Base-by-base conservation (phyloP, 2,113 vertebrate species). In the Gymnocephalus cernua region DNA sequence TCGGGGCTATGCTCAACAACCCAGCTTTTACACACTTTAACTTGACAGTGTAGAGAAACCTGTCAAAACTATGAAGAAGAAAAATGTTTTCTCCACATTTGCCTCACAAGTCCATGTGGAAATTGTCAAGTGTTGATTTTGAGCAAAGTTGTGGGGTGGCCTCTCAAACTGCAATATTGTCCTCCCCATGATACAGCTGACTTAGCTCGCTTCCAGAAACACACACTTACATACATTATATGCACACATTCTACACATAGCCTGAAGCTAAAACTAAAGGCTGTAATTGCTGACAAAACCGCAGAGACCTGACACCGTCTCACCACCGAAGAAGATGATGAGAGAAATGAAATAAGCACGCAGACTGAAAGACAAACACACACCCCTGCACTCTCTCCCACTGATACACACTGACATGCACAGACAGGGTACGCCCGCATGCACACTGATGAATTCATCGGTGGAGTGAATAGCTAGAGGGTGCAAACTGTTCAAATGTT, bases 261-360 rank as follows among this genome's bases (percentile, higher is more conserved):
- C 77, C 86, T n/a, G 51, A 19, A 84, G 81, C 77, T 12, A 82
- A n/a, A 82, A 69, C 57, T 77, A 75, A 85, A 61, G 54, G 73
- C 50, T 48, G 53, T 83, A 86, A 82, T 84, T 87, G 81, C 56
- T 73, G 73, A 80, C 57, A 57, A 82, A 83, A 68, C 63, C 79
- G 5, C 61, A 72, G 77, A 87, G 88, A 83, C 63, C 18, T 80
- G 73, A 83, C 62, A 32, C 48, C 18, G 48, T 84, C 73, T 73
- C 80, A 54, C 64, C 50, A 61, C 25, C 86, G 63, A 69, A 51
- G 64, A 74, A n/a, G 59, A 67, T 4, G 74, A 71, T 44, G 78
- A 74, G 38, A 59, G 47, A 85, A 76, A 85, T 35, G 44, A 45
- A 88, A 83, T 47, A 61, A 65, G 38, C 58, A 12, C 0, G 11